Evolutionary conservation across 2,888 invertebrate genomes (phyloP), one percentile per base, ranked within the genome.

Genomic region (Dryocosmus kuriphilus): DNA sequence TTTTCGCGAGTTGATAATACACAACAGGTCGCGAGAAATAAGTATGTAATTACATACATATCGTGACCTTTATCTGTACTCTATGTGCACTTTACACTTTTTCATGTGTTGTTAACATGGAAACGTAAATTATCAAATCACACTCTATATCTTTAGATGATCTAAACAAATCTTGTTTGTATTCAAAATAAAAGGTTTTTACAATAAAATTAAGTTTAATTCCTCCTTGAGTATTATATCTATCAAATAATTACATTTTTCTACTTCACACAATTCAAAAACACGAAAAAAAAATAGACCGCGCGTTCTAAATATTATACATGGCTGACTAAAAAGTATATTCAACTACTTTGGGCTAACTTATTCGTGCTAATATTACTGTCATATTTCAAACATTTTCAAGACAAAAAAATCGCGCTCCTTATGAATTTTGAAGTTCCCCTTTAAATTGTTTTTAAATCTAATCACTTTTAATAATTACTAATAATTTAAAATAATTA

Each of bases 111-210:
- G 51, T 30, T 71, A 71, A 32, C 71, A 51, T 71, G 51, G n/a
- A 51, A 71, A 71, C n/a, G 71, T 51, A 71, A 71, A 51, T 46
- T 55, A 32, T 51, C n/a, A n/a, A 71, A 71, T 71, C 51, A 71
- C 71, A 71, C 22, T 30, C 55, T 30, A 71, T 71, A 71, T 30
- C 32, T 71, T 71, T 32, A 51, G 51, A n/a, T 32, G 46, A 30
- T 71, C 51, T 51, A 32, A 71, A 32, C n/a, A 71, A 71, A 55
- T 71, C 51, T 30, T 32, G 71, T 46, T 71, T 71, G 30, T 32
- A n/a, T n/a, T n/a, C n/a, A n/a, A n/a, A n/a, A n/a, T n/a, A n/a
- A n/a, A n/a, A n/a, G n/a, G n/a, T n/a, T n/a, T n/a, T n/a, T n/a
- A n/a, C n/a, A n/a, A n/a, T n/a, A n/a, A n/a, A n/a, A n/a, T n/a